Evolutionary conservation across 2,797 vertebrate genomes (phyloP).

Genomic region (Diplodus sargus): DNA sequence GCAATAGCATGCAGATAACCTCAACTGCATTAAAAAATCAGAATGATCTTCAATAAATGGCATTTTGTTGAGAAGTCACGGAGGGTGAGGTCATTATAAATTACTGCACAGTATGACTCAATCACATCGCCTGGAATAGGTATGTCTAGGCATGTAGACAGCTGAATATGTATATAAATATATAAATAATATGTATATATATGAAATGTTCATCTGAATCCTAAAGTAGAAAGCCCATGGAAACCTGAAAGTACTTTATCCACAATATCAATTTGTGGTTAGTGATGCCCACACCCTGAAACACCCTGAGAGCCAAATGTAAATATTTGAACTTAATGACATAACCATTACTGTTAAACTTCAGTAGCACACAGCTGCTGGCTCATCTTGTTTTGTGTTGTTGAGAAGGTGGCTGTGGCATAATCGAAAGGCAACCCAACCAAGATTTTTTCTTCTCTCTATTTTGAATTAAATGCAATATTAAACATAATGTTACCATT

Average conservation of each 20-base stretch:
- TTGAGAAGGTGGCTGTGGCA: slow-evolving; percentile 1
- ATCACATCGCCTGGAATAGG: slow-evolving; percentile 48
- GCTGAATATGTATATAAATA: slow-evolving; percentile 43
- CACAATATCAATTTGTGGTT: slow-evolving; percentile 80
- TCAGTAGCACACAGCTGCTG: slow-evolving; percentile 30
- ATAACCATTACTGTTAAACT: slow-evolving; percentile 58
- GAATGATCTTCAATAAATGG: not conserved
- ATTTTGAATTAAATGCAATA: not conserved
- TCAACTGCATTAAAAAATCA: slow-evolving; percentile 22
- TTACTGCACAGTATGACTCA: slow-evolving; percentile 33
- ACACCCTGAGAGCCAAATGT: slow-evolving; percentile 69
- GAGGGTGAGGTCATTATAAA: slow-evolving; percentile 44
- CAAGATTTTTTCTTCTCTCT: not conserved
- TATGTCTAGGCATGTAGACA: slow-evolving; percentile 54
- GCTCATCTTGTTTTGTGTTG: slow-evolving; percentile 33
- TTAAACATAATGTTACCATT: not conserved
- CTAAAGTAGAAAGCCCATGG: slow-evolving; percentile 71
- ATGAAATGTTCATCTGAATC: slow-evolving; percentile 43
- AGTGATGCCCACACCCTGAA: slow-evolving; percentile 72
- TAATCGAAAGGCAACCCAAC: slow-evolving; percentile 11
- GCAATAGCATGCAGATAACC: slow-evolving; percentile 13
- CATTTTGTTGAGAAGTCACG: slow-evolving; percentile 11
- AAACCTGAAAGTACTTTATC: slow-evolving; percentile 70
- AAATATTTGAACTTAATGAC: slow-evolving; percentile 78
- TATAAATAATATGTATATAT: too few species aligned